phyloP scores from a whole-genome alignment of 2,888 invertebrate genomes.

The Drosophila borealis region DNA sequence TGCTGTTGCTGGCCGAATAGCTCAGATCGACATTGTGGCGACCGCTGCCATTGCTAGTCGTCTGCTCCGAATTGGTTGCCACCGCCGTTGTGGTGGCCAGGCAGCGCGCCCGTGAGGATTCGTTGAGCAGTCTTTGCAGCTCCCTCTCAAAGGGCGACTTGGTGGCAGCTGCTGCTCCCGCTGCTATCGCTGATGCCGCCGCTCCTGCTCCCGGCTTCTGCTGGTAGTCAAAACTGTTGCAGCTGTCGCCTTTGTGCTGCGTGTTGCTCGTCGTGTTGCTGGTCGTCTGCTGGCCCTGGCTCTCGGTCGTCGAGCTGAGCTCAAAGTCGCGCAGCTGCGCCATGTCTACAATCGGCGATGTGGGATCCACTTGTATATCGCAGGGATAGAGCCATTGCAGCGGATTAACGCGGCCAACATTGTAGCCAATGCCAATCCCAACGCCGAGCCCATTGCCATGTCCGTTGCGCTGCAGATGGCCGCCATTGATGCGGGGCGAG shows the following conservation, averaged over 20 bases:
- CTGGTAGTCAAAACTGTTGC: constrained; percentile 88
- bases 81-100: constrained; percentile 63
- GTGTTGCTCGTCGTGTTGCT: constrained; percentile 84
- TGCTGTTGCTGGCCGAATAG: constrained; percentile 83
- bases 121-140: constrained; percentile 91
- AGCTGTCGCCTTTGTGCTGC: constrained; percentile 88
- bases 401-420: constrained; percentile 82
- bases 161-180: constrained; percentile 82
- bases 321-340: constrained; percentile 84
- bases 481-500: constrained; percentile 79
- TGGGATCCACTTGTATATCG: constrained; percentile 87
- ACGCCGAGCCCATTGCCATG: constrained; percentile 17
- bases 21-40: constrained; percentile 82
- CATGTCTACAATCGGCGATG: constrained; percentile 83
- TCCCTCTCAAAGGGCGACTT: constrained; percentile 91
- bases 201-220: constrained; percentile 29
- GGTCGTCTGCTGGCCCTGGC: constrained; percentile 86
- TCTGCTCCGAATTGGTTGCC: constrained; percentile 55
- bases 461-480: constrained; percentile 69
- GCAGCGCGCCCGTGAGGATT: constrained; percentile 84
- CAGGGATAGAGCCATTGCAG: constrained; percentile 88
- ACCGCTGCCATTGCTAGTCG: constrained; percentile 81
- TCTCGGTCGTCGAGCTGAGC: constrained; percentile 85
- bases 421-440: constrained; percentile 26
- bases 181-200: background rate